These are phyloP conservation scores for Gila orcuttii DNA, from an alignment of 2,113 vertebrate species.

Conservation along the genomic window DNA sequence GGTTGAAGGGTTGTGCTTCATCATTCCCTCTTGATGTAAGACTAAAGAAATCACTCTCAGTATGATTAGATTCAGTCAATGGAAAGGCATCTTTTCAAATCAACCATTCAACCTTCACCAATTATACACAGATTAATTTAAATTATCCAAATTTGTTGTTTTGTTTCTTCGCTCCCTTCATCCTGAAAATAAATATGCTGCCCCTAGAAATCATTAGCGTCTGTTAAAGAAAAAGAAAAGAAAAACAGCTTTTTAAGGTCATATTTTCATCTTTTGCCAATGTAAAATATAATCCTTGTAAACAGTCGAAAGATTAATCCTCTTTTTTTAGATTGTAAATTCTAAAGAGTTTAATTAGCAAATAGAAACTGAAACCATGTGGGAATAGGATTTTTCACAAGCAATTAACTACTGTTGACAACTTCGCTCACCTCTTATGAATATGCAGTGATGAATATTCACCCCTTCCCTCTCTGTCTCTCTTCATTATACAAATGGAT, in stretches of 20 bases:
- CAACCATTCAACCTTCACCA: slow-evolving; percentile 65
- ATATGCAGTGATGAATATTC: slow-evolving; percentile 51
- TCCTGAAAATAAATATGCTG: slow-evolving; percentile 49
- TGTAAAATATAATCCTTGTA: slow-evolving; percentile 40
- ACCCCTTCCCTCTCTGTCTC: background rate
- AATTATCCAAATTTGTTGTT: slow-evolving; percentile 54
- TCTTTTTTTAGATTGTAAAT: slow-evolving; percentile 62
- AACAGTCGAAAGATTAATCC: slow-evolving; percentile 53
- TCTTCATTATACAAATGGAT: slow-evolving; percentile 26
- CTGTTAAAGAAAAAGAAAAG: slow-evolving; percentile 5
- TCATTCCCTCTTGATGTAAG: slow-evolving; percentile 44
- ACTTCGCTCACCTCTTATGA: slow-evolving; percentile 62
- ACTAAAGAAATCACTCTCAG: slow-evolving; percentile 47
- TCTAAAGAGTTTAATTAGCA: slow-evolving; percentile 72
- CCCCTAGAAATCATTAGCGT: slow-evolving; percentile 28
- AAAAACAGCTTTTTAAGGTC: slow-evolving; percentile 54
- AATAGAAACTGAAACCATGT: slow-evolving; percentile 60
- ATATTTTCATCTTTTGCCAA: slow-evolving; percentile 61
- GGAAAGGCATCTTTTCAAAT: slow-evolving; percentile 59
- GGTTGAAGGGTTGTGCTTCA: slow-evolving; percentile 13
- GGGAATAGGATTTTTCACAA: slow-evolving; percentile 65
- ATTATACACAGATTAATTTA: slow-evolving; percentile 63
- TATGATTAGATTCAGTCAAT: slow-evolving; percentile 45
- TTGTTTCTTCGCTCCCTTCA: slow-evolving; percentile 57
- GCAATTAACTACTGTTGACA: slow-evolving; percentile 70